phyloP scores from a whole-genome alignment of 2,888 invertebrate species.

The Lathronympha strigana region DNA sequence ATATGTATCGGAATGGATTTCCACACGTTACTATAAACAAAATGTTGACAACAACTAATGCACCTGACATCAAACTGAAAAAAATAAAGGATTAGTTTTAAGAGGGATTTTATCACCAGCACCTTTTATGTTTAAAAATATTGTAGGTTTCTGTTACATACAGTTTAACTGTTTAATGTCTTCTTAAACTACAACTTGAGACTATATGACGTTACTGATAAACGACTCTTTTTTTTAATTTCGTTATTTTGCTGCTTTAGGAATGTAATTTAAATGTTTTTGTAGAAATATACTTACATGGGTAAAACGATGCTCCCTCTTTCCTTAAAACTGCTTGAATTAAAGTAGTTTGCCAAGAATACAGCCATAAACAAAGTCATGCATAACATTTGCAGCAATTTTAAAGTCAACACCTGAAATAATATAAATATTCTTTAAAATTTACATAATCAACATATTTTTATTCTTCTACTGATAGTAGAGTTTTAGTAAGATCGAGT shows the following conservation, averaged over 20 bases:
- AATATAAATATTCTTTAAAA: not conserved
- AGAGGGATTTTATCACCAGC: too few species aligned
- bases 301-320: not conserved
- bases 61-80: not conserved
- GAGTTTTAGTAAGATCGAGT: not conserved
- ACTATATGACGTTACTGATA: too few species aligned
- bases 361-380: not conserved
- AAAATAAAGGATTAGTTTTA: too few species aligned
- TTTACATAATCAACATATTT: not conserved
- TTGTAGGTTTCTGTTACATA: too few species aligned
- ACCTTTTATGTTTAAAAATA: too few species aligned
- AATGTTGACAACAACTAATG: not conserved
- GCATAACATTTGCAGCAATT: not conserved
- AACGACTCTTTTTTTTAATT: too few species aligned
- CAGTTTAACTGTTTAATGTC: too few species aligned
- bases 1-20: slow-evolving; percentile 8
- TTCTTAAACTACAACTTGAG: too few species aligned
- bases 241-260: too few species aligned
- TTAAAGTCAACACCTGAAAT: not conserved
- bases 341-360: not conserved
- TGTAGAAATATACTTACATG: not conserved
- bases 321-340: not conserved
- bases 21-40: not conserved
- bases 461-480: not conserved
- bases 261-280: too few species aligned